Percentiles rank a stretch among this genome's conserved stretches.
Conservation (phyloP, 2,797 vertebrate species). For the Myiothlypis coronata region DNA sequence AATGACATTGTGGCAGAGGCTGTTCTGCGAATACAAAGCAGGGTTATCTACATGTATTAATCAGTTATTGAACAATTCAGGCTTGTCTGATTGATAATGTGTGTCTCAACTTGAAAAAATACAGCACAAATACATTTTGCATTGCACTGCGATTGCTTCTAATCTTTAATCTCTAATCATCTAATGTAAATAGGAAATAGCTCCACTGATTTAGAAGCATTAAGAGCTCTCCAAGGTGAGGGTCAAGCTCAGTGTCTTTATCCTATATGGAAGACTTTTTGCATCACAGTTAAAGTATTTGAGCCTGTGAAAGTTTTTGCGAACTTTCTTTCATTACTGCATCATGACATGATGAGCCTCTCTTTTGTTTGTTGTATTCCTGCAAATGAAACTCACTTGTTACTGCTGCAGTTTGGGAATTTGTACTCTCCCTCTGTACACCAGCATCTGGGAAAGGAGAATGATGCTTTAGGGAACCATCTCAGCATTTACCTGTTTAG, state of each 20-base stretch:
- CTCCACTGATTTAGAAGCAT: neutral
- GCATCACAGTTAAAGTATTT: neutral
- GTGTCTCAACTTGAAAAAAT: neutral
- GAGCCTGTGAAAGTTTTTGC: neutral
- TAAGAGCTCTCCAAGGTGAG: neutral
- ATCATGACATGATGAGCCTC: no score
- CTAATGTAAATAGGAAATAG: neutral
- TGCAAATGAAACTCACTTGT: neutral
- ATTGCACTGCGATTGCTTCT: neutral
- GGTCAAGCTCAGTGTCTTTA: neutral
- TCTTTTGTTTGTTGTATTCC: neutral
- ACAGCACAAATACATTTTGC: neutral
- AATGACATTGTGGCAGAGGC: neutral
- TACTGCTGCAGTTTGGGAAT: neutral
- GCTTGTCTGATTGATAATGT: neutral
- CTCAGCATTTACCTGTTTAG: neutral
- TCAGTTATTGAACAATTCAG: neutral
- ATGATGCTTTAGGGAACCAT: neutral
- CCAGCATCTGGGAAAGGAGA: neutral
- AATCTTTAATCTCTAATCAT: neutral
- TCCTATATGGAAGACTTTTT: accelerated
- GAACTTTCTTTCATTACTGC: neutral
- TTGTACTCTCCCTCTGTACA: neutral
- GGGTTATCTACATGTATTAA: neutral
- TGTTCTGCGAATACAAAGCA: neutral